Percentiles rank a stretch among this genome's conserved stretches.
Conservation (phyloP, 2,797 vertebrate genomes). For the Helarctos malayanus region DNA sequence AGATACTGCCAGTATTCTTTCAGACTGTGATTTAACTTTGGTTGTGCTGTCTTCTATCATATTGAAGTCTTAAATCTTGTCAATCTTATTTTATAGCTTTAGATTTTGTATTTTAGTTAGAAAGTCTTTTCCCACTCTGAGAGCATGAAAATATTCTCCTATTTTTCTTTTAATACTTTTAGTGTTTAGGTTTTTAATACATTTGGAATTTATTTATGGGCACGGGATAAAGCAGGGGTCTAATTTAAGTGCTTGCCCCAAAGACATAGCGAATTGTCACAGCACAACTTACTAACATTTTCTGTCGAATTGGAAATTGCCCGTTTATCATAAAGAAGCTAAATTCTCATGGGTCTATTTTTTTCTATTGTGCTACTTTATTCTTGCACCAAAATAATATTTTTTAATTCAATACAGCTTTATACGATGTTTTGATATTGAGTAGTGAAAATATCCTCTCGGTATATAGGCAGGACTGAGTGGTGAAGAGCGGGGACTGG, state of each 20-base stretch:
- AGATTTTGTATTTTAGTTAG: conserved; percentile 42
- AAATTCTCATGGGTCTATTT: background rate
- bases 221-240: background rate
- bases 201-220: conserved; percentile 33
- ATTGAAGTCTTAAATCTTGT: conserved; percentile 57
- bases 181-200: conserved; percentile 23
- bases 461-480: background rate
- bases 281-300: background rate
- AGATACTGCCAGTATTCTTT: conserved; percentile 10
- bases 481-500: background rate
- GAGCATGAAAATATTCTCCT: background rate
- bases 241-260: conserved; percentile 3
- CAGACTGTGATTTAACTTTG: conserved; percentile 40
- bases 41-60: conserved; percentile 42
- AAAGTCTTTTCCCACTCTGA: background rate
- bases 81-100: background rate
- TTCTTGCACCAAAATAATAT: conserved; percentile 12
- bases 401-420: background rate
- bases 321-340: background rate
- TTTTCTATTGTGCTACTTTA: background rate
- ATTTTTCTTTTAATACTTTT: conserved; percentile 36
- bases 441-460: background rate
- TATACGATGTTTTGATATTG: background rate
- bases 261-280: background rate
- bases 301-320: conserved; percentile 3